Percentiles rank a stretch among this genome's conserved stretches.
These are phyloP conservation scores for Actenoides hombroni DNA, from an alignment of 2,113 vertebrate species.

Conservation along the genomic window DNA sequence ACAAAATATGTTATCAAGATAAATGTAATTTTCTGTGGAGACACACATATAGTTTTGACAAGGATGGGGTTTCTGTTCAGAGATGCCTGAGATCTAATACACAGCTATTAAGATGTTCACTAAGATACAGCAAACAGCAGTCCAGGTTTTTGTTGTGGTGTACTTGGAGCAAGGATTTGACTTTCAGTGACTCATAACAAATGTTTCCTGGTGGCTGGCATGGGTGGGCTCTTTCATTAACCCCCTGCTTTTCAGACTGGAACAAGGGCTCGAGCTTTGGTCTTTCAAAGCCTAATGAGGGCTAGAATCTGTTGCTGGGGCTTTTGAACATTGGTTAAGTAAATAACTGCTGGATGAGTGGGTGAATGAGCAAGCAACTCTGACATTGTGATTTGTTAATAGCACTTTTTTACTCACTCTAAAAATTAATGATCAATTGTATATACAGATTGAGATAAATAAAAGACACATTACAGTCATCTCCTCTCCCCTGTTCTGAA, in stretches of 20 bases:
- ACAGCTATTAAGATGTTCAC: neutral
- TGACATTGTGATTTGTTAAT: neutral
- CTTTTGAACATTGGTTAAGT: neutral
- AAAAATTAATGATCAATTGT: neutral
- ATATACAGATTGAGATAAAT: neutral
- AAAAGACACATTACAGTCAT: neutral
- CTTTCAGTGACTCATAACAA: neutral
- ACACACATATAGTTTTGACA: neutral
- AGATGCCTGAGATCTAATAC: neutral
- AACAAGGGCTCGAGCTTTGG: neutral
- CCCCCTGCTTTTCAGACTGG: neutral
- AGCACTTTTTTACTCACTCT: neutral
- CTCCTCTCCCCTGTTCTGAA: neutral
- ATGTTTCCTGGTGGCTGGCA: neutral
- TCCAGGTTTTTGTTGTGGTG: neutral
- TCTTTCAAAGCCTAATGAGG: neutral
- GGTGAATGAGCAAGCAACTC: accelerated
- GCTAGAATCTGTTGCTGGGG: neutral
- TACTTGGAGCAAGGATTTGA: neutral
- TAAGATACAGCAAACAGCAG: neutral
- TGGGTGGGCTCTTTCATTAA: neutral
- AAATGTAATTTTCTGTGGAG: neutral
- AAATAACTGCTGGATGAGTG: neutral
- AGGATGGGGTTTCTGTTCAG: neutral
- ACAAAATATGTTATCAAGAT: neutral